Conservation (phyloP, 2,113 vertebrate species). For the Spheniscus mendiculus region DNA sequence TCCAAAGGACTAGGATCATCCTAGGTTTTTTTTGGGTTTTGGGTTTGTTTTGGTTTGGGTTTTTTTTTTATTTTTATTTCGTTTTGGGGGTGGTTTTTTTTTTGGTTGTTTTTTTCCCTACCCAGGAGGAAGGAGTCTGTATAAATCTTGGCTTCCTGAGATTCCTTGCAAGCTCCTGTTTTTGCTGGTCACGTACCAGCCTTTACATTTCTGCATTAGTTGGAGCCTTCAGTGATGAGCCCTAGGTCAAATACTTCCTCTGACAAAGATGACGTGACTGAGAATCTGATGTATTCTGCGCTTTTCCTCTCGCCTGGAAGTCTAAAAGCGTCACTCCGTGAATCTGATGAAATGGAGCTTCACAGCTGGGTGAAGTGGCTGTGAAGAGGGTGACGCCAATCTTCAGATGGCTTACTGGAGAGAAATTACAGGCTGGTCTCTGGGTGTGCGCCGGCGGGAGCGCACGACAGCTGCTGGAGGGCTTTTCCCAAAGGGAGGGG, state of each 20-base stretch:
- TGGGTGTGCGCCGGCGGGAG: background rate
- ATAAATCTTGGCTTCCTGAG: background rate
- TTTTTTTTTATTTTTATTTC: background rate
- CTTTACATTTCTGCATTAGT: background rate
- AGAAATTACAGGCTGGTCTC: background rate
- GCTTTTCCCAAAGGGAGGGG: slow-evolving; percentile 15
- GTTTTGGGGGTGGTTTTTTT: background rate
- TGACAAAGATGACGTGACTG: background rate
- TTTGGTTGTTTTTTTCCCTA: background rate
- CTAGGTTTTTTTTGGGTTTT: slow-evolving; percentile 8
- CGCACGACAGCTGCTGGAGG: background rate
- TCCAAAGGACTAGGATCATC: slow-evolving; percentile 73
- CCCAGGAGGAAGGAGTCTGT: background rate
- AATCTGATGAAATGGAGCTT: background rate
- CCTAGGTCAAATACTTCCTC: background rate
- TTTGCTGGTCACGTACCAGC: background rate
- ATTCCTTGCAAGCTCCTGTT: background rate
- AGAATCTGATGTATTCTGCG: background rate
- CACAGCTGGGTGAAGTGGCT: background rate
- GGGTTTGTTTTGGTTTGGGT: background rate
- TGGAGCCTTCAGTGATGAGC: background rate
- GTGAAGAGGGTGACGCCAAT: background rate
- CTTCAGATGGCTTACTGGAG: background rate
- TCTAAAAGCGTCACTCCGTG: background rate
- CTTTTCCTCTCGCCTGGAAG: background rate